phyloP scores from a whole-genome alignment of 1,140 invertebrate species.

The Eriosoma lanigerum region DNA sequence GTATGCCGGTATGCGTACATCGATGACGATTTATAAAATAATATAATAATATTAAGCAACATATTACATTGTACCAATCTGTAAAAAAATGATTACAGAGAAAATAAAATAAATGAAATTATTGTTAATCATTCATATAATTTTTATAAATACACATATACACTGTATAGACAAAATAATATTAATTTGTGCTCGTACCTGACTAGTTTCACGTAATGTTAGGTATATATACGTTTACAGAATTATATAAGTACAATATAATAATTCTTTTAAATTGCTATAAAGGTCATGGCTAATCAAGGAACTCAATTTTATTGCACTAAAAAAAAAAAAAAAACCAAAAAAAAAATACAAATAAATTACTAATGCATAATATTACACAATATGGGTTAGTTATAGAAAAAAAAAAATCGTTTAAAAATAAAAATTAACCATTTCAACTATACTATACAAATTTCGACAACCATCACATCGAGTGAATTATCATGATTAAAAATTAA shows the following conservation, averaged over 20 bases:
- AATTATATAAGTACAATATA: constrained; percentile 12
- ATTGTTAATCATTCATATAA: constrained; percentile 36
- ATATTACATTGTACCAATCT: too few species aligned
- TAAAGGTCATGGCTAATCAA: constrained; percentile 23
- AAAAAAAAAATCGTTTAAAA: not conserved
- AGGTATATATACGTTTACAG: not conserved
- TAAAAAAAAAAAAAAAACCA: not conserved
- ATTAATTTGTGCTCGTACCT: constrained; percentile 33
- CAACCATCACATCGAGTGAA: too few species aligned
- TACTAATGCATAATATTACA: not conserved
- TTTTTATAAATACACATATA: constrained; percentile 42
- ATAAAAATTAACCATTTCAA: not conserved
- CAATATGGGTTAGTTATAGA: constrained; percentile 26
- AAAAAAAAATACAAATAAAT: constrained; percentile 11
- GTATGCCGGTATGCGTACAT: too few species aligned
- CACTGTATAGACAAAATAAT: constrained; percentile 29
- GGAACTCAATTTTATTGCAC: constrained; percentile 35
- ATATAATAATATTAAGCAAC: too few species aligned
- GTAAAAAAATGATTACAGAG: too few species aligned
- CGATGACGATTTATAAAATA: too few species aligned
- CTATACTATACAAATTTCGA: too few species aligned
- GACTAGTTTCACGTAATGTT: constrained; percentile 24
- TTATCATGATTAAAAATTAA: too few species aligned
- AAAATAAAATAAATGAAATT: too few species aligned
- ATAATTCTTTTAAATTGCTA: not conserved